These are phyloP conservation scores for Globia sparganii DNA, from an alignment of 2,888 invertebrate species.

Conservation along the genomic window DNA sequence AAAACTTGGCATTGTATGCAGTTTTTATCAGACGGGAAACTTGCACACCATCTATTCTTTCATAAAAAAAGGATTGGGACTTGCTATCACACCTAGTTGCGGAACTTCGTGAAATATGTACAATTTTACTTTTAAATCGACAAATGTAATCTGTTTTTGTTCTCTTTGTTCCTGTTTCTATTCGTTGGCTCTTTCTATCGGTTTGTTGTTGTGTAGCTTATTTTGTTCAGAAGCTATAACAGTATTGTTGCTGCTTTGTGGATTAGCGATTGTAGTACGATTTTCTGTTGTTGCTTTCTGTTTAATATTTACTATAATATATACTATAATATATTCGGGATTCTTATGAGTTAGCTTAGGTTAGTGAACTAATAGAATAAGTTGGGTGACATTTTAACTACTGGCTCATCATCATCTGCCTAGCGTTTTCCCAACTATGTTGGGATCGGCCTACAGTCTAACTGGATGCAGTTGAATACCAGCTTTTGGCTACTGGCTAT, in stretches of 20 bases:
- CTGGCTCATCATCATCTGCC: too few species aligned
- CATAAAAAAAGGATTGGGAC: slow-evolving; percentile 55
- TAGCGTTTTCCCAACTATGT: too few species aligned
- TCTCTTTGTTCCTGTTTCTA: slow-evolving; percentile 37
- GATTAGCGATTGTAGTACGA: slow-evolving; percentile 14
- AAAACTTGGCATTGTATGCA: slow-evolving; percentile 65
- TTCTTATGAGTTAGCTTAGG: neutral
- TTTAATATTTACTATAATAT: slow-evolving; percentile 2
- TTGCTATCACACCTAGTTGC: slow-evolving; percentile 64
- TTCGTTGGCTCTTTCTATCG: slow-evolving; percentile 34
- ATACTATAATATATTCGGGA: too few species aligned
- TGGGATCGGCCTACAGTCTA: too few species aligned
- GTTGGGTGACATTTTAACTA: neutral
- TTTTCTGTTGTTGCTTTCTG: slow-evolving; percentile 22
- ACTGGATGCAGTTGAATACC: too few species aligned
- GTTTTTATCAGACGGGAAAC: slow-evolving; percentile 62
- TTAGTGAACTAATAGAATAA: too few species aligned
- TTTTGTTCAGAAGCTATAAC: slow-evolving; percentile 34
- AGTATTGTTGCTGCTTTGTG: slow-evolving; percentile 38
- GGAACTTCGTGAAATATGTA: slow-evolving; percentile 60
- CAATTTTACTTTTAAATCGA: slow-evolving; percentile 67
- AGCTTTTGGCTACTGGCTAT: neutral
- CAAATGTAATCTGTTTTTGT: slow-evolving; percentile 62
- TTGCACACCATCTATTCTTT: slow-evolving; percentile 63
- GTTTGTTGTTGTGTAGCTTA: slow-evolving; percentile 41